A percentile compares a stretch with the other conserved stretches of the same genome.
These are phyloP conservation scores for Argentina silus DNA, from an alignment of 2,797 vertebrate genomes.

Conservation along the genomic window DNA sequence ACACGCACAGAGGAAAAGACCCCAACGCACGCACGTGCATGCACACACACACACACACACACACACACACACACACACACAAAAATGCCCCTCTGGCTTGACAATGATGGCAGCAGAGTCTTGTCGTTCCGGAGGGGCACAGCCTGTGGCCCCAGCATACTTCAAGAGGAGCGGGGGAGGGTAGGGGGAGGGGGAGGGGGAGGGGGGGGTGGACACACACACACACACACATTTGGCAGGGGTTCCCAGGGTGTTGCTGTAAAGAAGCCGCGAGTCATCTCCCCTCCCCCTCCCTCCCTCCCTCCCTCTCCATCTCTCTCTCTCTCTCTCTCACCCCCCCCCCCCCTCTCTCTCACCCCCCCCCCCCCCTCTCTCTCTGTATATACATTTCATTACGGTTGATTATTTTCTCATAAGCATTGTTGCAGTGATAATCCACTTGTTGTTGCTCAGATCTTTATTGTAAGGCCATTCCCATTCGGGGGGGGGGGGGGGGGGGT, in stretches of 20 bases:
- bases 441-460: constrained; percentile 63
- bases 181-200: too few relatives aligned
- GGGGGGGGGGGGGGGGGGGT: constrained; percentile 48
- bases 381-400: constrained; percentile 64
- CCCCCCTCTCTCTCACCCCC: constrained; percentile 35
- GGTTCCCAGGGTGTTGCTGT: constrained; percentile 35
- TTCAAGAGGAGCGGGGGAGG: background rate
- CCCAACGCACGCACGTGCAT: background rate
- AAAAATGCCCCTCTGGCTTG: constrained; percentile 35
- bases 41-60: constrained; percentile 39
- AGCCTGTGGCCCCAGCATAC: constrained; percentile 49
- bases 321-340: background rate
- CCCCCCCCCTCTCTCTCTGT: constrained; percentile 35
- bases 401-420: constrained; percentile 67
- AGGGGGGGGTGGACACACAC: too few relatives aligned
- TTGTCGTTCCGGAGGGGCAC: constrained; percentile 58
- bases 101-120: constrained; percentile 51
- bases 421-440: constrained; percentile 64
- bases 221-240: constrained; percentile 26
- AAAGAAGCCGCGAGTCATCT: constrained; percentile 55
- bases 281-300: constrained; percentile 37
- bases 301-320: constrained; percentile 30
- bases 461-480: constrained; percentile 43
- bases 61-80: constrained; percentile 37
- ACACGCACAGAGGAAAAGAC: constrained; percentile 23